Evolutionary conservation across 1,140 invertebrate species (phyloP).

Genomic region (Drosophila sp.): DNA sequence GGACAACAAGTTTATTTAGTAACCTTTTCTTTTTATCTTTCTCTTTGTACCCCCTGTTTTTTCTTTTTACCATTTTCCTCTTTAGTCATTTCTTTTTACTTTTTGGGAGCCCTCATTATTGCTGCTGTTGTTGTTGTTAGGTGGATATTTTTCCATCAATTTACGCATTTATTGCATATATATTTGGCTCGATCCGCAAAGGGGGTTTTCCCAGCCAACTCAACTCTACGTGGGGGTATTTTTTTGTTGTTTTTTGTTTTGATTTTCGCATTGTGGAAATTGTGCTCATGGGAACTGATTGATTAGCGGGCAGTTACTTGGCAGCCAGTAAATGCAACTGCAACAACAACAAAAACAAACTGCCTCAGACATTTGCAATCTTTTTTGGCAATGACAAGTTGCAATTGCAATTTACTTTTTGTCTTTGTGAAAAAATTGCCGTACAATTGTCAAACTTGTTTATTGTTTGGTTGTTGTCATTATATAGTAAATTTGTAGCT

Average conservation of each 20-base stretch:
- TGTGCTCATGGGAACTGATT: slow-evolving; percentile 80
- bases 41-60: neutral
- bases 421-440: slow-evolving; percentile 48
- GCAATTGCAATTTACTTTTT: slow-evolving; percentile 52
- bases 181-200: slow-evolving; percentile 29
- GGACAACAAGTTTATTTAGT: slow-evolving; percentile 24
- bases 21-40: slow-evolving; percentile 5
- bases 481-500: slow-evolving; percentile 16
- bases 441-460: slow-evolving; percentile 72
- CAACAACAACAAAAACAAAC: slow-evolving; percentile 31
- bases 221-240: slow-evolving; percentile 63
- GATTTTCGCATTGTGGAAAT: slow-evolving; percentile 38
- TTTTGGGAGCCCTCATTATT: slow-evolving; percentile 27
- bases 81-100: neutral
- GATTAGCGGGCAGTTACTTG: slow-evolving; percentile 73
- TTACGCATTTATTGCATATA: slow-evolving; percentile 61
- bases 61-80: neutral
- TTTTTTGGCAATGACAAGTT: slow-evolving; percentile 80
- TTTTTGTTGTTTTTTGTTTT: slow-evolving; percentile 18
- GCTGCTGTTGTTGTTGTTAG: slow-evolving; percentile 26
- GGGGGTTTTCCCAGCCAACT: slow-evolving; percentile 45
- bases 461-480: slow-evolving; percentile 28
- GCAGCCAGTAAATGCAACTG: slow-evolving; percentile 40
- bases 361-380: slow-evolving; percentile 69
- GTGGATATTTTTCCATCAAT: slow-evolving; percentile 51